phyloP scores from a whole-genome alignment of 2,797 vertebrate genomes.

The Eulemur mongoz region DNA sequence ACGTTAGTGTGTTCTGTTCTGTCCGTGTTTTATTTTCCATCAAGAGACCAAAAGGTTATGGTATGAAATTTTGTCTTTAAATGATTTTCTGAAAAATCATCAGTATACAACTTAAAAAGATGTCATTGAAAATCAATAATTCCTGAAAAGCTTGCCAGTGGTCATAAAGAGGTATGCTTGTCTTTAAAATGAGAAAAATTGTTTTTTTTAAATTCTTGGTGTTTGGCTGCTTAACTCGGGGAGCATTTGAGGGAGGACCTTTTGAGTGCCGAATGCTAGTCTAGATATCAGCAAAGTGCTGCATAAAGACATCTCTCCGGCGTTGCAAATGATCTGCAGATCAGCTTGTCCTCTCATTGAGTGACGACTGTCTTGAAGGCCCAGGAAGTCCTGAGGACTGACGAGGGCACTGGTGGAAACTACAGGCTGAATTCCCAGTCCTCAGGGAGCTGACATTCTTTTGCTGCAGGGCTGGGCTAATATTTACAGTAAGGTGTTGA shows the following conservation, averaged over 20 bases:
- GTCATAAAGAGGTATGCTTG: not conserved
- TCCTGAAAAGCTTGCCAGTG: not conserved
- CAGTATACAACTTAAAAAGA: not conserved
- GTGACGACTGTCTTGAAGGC: no score
- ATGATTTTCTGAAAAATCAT: conserved; percentile 47
- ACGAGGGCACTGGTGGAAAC: not conserved
- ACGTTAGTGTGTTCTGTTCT: conserved; percentile 24
- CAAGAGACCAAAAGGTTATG: conserved; percentile 35
- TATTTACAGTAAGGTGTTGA: not conserved
- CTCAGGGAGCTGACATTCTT: not conserved
- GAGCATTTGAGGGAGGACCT: no score
- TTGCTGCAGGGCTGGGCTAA: not conserved
- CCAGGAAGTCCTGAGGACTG: not conserved
- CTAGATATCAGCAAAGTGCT: not conserved
- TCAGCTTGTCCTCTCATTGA: no score
- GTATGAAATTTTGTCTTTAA: conserved; percentile 59
- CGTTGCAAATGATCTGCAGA: not conserved
- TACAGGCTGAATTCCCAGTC: no score
- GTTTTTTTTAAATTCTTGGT: not conserved
- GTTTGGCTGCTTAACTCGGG: not conserved
- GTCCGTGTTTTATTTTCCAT: conserved; percentile 40
- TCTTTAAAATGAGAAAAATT: not conserved
- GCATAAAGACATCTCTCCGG: not conserved
- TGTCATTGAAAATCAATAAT: not conserved
- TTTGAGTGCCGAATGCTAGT: not conserved